Percentiles rank a stretch among this genome's conserved stretches.
These are phyloP conservation scores for Rutpela maculata DNA, from an alignment of 2,888 invertebrate species.

Conservation along the genomic window DNA sequence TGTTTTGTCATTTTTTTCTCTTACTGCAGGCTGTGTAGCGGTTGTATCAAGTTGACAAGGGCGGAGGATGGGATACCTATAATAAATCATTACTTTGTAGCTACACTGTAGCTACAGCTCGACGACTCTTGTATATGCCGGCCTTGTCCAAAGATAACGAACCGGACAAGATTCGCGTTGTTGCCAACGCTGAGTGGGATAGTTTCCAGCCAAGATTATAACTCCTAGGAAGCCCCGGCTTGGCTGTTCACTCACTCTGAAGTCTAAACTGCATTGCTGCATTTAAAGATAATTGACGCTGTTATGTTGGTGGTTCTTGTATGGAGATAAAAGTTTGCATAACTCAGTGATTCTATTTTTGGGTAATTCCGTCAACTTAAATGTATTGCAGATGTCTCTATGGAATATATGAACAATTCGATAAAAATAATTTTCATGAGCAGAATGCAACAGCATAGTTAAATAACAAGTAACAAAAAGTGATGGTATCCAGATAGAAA, in stretches of 20 bases:
- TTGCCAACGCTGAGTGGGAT: conserved; percentile 20
- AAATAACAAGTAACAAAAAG: too few relatives aligned
- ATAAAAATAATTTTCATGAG: too few relatives aligned
- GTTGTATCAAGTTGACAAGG: conserved; percentile 44
- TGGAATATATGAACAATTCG: neutral
- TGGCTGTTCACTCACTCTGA: conserved; percentile 10
- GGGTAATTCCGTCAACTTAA: neutral
- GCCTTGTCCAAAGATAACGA: conserved; percentile 61
- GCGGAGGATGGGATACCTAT: conserved; percentile 46
- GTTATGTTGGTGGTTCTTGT: neutral
- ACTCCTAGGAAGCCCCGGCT: neutral
- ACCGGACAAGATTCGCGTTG: conserved; percentile 48
- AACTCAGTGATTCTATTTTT: neutral
- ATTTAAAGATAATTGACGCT: neutral
- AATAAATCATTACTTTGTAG: conserved; percentile 60
- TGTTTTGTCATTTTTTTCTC: conserved; percentile 16
- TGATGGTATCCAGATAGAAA: too few relatives aligned
- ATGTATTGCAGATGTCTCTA: neutral
- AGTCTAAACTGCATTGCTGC: neutral
- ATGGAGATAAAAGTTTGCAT: neutral
- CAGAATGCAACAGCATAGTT: too few relatives aligned
- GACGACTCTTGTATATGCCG: conserved; percentile 57
- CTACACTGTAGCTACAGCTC: conserved; percentile 42
- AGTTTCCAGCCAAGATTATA: conserved; percentile 21
- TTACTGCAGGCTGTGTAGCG: neutral